These are phyloP conservation scores for Prochilodus magdalenae DNA, from an alignment of 2,113 vertebrate species.

Conservation along the genomic window DNA sequence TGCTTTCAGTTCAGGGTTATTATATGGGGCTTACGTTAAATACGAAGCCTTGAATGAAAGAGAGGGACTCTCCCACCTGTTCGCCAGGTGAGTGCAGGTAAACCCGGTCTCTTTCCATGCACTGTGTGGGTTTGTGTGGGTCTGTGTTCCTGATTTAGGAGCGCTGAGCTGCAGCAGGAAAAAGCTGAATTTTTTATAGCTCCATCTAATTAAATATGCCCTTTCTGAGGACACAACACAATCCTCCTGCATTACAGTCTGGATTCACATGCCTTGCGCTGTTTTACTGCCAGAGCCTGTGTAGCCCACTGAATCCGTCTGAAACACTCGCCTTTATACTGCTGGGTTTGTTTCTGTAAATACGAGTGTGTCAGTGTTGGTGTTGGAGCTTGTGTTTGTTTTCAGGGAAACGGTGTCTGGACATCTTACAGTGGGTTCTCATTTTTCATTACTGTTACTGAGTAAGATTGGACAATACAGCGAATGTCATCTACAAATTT, in stretches of 20 bases:
- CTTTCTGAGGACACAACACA: constrained; percentile 39
- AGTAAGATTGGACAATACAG: too few relatives aligned
- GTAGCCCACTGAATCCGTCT: not conserved
- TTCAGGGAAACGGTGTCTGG: too few relatives aligned
- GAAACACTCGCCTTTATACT: not conserved
- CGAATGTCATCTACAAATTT: too few relatives aligned
- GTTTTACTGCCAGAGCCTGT: not conserved
- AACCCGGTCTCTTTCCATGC: constrained; percentile 1
- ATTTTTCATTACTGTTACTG: too few relatives aligned
- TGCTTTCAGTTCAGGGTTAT: too few relatives aligned
- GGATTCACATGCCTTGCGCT: not conserved
- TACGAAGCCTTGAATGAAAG: too few relatives aligned
- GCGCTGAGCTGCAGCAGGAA: constrained; percentile 32
- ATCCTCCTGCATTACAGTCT: not conserved
- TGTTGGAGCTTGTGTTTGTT: too few relatives aligned
- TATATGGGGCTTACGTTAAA: too few relatives aligned
- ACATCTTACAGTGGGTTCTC: too few relatives aligned
- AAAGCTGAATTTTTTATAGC: constrained; percentile 51
- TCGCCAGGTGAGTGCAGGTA: constrained; percentile 17
- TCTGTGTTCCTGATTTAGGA: not conserved
- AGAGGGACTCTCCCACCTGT: too few relatives aligned
- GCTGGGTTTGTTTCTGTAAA: not conserved
- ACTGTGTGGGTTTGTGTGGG: not conserved
- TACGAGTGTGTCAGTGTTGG: too few relatives aligned
- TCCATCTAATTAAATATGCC: constrained; percentile 52